phyloP scores from a whole-genome alignment of 2,113 vertebrate genomes.

The Saguinus midas region DNA sequence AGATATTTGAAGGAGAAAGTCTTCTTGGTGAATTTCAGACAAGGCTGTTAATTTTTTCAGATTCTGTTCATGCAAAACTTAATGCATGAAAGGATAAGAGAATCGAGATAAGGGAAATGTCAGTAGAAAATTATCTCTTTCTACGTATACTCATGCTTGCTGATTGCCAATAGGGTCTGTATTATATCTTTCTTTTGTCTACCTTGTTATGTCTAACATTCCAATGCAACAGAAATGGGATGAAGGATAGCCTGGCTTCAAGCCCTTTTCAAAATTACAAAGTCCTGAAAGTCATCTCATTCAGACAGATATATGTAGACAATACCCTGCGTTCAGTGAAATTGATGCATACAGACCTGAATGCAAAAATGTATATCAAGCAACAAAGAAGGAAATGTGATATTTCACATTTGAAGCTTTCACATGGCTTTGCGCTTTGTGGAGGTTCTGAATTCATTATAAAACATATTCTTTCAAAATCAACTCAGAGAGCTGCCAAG shows the following conservation, averaged over 20 bases:
- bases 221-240: constrained; percentile 60
- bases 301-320: constrained; percentile 68
- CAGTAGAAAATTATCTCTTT: constrained; percentile 68
- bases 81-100: constrained; percentile 51
- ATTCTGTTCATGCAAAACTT: constrained; percentile 47
- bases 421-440: constrained; percentile 66
- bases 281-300: constrained; percentile 74
- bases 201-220: constrained; percentile 57
- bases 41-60: constrained; percentile 10
- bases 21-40: constrained; percentile 16
- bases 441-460: constrained; percentile 68
- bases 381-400: constrained; percentile 65
- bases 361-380: constrained; percentile 61
- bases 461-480: constrained; percentile 78
- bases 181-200: constrained; percentile 72
- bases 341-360: constrained; percentile 58
- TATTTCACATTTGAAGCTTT: constrained; percentile 73
- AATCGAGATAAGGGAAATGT: constrained; percentile 73
- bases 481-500: constrained; percentile 72
- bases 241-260: constrained; percentile 70
- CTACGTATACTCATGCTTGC: constrained; percentile 45
- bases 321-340: constrained; percentile 74
- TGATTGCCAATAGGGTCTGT: constrained; percentile 54
- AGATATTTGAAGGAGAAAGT: constrained; percentile 33
- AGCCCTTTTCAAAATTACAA: constrained; percentile 77